Base-by-base conservation (phyloP, 2,888 invertebrate genomes). In the Kuschelorhynchus macadamiae region DNA sequence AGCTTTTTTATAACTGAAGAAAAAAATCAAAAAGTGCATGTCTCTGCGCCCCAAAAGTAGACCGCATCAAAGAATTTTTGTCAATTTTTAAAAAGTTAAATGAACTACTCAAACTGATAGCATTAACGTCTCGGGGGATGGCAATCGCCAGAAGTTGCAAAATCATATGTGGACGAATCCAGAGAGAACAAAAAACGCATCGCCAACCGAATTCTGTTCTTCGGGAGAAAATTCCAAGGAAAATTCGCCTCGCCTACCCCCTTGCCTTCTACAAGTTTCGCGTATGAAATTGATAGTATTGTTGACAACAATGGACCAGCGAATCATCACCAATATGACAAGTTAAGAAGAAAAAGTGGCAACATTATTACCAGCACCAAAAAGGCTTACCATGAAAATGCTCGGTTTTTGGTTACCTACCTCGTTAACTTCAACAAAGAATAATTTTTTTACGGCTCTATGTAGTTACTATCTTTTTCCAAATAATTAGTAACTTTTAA, bases 391-490 rank as follows among this genome's bases (percentile, higher is more conserved):
- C 36, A 36, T 36, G 5, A 36, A 11, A 36, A 36, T 36, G 12
- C 11, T 36, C 36, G 11, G 36, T 36, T 3, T 36, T 36, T 11
- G 36, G 36, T n/a, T 36, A 36, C 36, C 36, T 36, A 36, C 36
- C 36, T 7, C 11, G 36, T 36, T 36, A 36, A 36, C 12, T 36
- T 7, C 36, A 36, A 36, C 3, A 36, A 36, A 36, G 2, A 36
- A 36, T 36, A 12, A 5, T 25, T 25, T 36, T 36, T 36, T 36
- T 36, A 11, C 11, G 11, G 12, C 11, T 11, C 36, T 36, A 36
- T 36, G 36, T 36, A 36, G 36, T 36, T 36, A 36, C 36, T 36
- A 36, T n/a, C 36, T 36, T 36, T 36, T 36, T 36, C n/a, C 36
- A 36, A 36, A 36, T 36, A 36, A 36, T 11, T 12, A 36, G 36